Base-by-base conservation (phyloP, 1,140 invertebrate genomes). In the Agraylea sexmaculata region DNA sequence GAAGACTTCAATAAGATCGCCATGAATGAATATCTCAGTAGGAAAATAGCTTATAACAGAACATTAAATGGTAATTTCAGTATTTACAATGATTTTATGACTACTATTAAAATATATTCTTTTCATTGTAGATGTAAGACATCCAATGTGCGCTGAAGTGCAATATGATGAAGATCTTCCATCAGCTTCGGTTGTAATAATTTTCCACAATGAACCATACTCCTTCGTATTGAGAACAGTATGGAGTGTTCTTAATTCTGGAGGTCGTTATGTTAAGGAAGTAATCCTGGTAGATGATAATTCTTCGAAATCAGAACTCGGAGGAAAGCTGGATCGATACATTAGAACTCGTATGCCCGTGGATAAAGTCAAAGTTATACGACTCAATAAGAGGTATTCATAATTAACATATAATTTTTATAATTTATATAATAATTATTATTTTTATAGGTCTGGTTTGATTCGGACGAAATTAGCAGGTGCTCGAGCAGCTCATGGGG, bases 141-240 rank as follows among this genome's bases (percentile, higher is more conserved):
- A 73, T 53, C 70, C 69, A 0, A 56, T 66, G 21, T 74, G 71
- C 44, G 23, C 49, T 1, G 52, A 57, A 0, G 54, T 70, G 7
- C 30, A 56, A 0, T 73, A 69, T 41, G 68, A 73, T 39, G 58
- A 59, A 1, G 59, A 63, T 23, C 46, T 74, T 25, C 71, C 71
- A 1, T 71, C 64, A 1, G 63, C 66, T 3, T 71, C 69, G 46
- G 75, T 93, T 10, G 71, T 93, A 21, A 77, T 93, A 31, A 87
- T 91, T 50, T 93, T 89, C 65, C 86, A 80, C 54, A 89, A 94
- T 59, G 90, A 94, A 66, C 80, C 87, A 3, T 83, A 82, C 59
- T 84, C 85, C 4, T 78, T 87, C 16, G 69, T 94, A 27, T 53
- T 93, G 17, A 56, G 89, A 15, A 92, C 88, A 0, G 74, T 92